Conservation (phyloP, 2,797 vertebrate species). For the Myoxocephalus aenaeus region DNA sequence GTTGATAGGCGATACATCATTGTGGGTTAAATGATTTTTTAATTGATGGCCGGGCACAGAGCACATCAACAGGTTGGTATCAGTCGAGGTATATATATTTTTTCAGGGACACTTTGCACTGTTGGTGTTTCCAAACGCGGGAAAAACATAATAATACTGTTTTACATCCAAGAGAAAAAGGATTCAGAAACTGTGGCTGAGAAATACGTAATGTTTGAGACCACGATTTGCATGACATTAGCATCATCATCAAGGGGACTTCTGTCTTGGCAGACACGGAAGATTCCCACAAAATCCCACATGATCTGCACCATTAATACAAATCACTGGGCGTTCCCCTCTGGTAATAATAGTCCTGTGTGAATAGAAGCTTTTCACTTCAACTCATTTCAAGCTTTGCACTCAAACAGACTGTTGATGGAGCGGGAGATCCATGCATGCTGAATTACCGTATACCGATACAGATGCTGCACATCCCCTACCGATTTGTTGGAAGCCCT, state of each 20-base stretch:
- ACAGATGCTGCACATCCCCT: constrained; percentile 1
- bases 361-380: constrained; percentile 28
- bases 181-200: background rate
- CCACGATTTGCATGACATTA: constrained; percentile 43
- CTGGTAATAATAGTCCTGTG: constrained; percentile 35
- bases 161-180: constrained; percentile 22
- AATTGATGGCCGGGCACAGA: background rate
- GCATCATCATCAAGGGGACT: constrained; percentile 26
- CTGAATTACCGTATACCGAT: constrained; percentile 20
- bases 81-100: background rate
- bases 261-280: constrained; percentile 39
- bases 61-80: background rate
- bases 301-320: constrained; percentile 47
- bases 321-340: constrained; percentile 46
- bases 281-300: constrained; percentile 39
- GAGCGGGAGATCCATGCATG: background rate
- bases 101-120: background rate
- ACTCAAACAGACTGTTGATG: constrained; percentile 23
- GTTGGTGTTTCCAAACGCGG: constrained; percentile 1
- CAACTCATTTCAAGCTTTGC: constrained; percentile 15
- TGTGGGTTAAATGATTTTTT: background rate
- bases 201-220: constrained; percentile 20
- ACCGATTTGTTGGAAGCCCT: constrained; percentile 27
- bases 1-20: background rate
- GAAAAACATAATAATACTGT: background rate